A percentile compares a stretch with the other conserved stretches of the same genome.
Conservation (phyloP, 1,140 invertebrate genomes). For the Drosophila elegans region DNA sequence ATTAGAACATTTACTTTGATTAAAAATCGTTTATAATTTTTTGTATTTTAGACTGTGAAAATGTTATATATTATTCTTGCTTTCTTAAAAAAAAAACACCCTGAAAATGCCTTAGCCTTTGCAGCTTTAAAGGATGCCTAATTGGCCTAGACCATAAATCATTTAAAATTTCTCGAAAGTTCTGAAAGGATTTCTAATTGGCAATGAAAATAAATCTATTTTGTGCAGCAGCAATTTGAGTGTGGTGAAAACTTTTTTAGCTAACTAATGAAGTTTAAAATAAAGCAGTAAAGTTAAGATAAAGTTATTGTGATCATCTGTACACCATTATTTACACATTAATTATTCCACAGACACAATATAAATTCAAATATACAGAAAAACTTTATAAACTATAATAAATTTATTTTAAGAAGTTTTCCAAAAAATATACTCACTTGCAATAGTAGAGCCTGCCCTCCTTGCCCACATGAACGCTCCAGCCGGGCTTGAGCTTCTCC, state of each 20-base stretch:
- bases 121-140: not conserved
- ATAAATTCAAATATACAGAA: too few species aligned
- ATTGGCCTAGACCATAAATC: slow-evolving; percentile 8
- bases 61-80: too few species aligned
- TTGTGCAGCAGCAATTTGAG: not conserved
- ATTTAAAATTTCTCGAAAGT: slow-evolving; percentile 11
- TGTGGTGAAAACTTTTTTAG: not conserved
- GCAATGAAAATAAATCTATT: slow-evolving; percentile 34
- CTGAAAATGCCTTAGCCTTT: not conserved
- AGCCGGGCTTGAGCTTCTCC: slow-evolving; percentile 87
- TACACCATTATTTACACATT: too few species aligned
- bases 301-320: too few species aligned
- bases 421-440: slow-evolving; percentile 87
- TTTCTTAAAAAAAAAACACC: too few species aligned
- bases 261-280: not conserved
- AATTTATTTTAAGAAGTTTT: not conserved
- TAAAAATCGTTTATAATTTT: not conserved
- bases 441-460: slow-evolving; percentile 91
- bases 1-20: not conserved
- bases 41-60: too few species aligned
- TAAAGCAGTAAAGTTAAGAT: not conserved
- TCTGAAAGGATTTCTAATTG: slow-evolving; percentile 22
- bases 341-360: too few species aligned
- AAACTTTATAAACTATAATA: too few species aligned
- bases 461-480: slow-evolving; percentile 90